phyloP scores from a whole-genome alignment of 2,797 vertebrate species.

The Denticeps clupeoides region DNA sequence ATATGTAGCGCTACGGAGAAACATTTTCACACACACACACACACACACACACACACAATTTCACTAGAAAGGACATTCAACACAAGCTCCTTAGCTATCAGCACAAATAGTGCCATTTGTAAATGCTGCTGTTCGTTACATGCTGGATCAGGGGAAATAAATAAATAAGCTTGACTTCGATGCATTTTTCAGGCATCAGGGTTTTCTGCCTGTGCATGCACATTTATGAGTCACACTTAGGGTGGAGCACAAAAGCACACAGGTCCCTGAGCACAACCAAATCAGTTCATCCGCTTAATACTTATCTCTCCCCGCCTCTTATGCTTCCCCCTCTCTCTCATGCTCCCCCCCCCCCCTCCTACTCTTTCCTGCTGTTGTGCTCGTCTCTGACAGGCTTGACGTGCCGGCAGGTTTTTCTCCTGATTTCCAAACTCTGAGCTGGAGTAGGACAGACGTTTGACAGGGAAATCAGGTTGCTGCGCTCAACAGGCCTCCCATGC shows the following conservation, averaged over 20 bases:
- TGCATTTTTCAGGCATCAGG: too few species aligned
- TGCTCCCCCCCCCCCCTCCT: background rate
- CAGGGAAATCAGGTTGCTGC: slow-evolving; percentile 3
- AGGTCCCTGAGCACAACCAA: background rate
- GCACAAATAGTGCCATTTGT: too few species aligned
- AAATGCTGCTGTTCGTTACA: too few species aligned
- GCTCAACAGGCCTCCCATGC: background rate
- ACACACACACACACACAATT: too few species aligned
- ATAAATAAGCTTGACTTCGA: too few species aligned
- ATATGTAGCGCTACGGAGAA: too few species aligned
- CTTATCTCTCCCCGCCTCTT: background rate
- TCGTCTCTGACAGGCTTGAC: background rate
- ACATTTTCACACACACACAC: too few species aligned
- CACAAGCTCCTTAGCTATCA: too few species aligned
- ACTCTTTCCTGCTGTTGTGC: background rate
- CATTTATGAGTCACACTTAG: background rate
- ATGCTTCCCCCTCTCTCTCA: background rate
- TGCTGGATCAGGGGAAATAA: too few species aligned
- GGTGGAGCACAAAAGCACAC: background rate
- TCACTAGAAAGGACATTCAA: too few species aligned
- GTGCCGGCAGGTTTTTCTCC: background rate
- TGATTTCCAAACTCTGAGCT: background rate
- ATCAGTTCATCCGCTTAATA: background rate
- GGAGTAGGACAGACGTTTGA: slow-evolving; percentile 5
- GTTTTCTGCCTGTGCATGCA: background rate